phyloP scores from a whole-genome alignment of 2,113 vertebrate genomes.

The Forbesichthys papilliferus region DNA sequence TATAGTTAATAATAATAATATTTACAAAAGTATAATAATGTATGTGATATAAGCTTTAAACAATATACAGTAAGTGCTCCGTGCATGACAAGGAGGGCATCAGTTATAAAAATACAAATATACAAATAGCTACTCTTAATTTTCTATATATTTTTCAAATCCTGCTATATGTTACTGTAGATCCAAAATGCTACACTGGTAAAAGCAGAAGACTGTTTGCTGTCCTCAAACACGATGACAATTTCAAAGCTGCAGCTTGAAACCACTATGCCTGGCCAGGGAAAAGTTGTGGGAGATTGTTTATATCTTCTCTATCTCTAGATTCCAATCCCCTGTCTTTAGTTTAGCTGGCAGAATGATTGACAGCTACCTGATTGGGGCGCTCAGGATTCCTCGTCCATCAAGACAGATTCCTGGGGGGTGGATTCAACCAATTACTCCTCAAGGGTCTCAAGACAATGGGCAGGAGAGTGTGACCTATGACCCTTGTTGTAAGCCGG shows the following conservation, averaged over 20 bases:
- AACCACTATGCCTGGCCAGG: constrained; percentile 49
- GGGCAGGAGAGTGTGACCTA: constrained; percentile 25
- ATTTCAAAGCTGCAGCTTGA: neutral
- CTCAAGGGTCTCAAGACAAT: constrained; percentile 74
- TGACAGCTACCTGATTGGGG: constrained; percentile 71
- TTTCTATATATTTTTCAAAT: too few species aligned
- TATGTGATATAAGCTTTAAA: too few species aligned
- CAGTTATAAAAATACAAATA: too few species aligned
- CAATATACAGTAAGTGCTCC: too few species aligned
- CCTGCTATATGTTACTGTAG: too few species aligned
- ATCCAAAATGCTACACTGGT: too few species aligned
- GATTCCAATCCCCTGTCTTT: constrained; percentile 65
- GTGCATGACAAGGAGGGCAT: too few species aligned
- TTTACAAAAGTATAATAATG: too few species aligned
- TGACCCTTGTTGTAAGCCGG: constrained; percentile 40
- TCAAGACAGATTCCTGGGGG: constrained; percentile 65
- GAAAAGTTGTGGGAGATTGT: constrained; percentile 65
- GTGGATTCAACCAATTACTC: constrained; percentile 72
- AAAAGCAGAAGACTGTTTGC: constrained; percentile 31
- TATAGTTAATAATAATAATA: too few species aligned
- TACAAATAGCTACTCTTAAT: too few species aligned
- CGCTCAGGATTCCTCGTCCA: constrained; percentile 65
- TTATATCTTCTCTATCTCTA: constrained; percentile 65
- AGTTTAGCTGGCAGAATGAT: constrained; percentile 67
- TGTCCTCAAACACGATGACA: constrained; percentile 22